Evolutionary conservation across 2,888 invertebrate genomes (phyloP).

Genomic region (Chelonus formosanus): DNA sequence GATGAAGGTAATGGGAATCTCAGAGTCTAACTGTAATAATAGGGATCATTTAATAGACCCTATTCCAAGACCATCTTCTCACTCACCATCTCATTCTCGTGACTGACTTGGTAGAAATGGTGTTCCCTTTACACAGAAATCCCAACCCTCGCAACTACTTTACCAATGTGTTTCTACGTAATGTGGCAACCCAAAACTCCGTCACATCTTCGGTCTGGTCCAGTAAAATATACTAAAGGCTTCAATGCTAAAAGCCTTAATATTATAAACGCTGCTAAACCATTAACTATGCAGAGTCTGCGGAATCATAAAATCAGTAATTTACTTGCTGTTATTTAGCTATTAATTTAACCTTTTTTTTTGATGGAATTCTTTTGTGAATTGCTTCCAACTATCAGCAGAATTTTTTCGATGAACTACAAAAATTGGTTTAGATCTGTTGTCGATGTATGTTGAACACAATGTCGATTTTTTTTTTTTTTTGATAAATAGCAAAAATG

Average conservation of each 20-base stretch:
- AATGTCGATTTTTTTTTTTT: conserved; percentile 5
- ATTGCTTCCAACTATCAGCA: neutral
- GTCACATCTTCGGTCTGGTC: neutral
- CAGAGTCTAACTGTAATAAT: conserved; percentile 57
- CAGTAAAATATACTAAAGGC: neutral
- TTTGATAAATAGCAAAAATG: conserved; percentile 7
- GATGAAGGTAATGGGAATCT: conserved; percentile 46
- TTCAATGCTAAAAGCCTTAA: conserved; percentile 16
- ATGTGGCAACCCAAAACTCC: neutral
- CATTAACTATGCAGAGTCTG: conserved; percentile 12
- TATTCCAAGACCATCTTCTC: conserved; percentile 45
- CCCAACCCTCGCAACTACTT: conserved; percentile 24
- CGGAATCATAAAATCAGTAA: conserved; percentile 2
- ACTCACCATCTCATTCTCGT: conserved; percentile 31
- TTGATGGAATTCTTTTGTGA: neutral
- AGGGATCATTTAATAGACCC: conserved; percentile 58
- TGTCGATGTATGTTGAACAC: no score
- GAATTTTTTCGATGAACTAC: neutral
- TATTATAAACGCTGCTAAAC: conserved; percentile 23
- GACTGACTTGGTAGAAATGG: conserved; percentile 9
- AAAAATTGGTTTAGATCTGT: neutral
- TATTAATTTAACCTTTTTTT: conserved; percentile 22
- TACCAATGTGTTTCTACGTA: conserved; percentile 8
- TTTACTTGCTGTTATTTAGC: conserved; percentile 4
- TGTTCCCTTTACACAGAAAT: conserved; percentile 29